Conservation (phyloP, 2,888 invertebrate genomes). For the Agrochola litura region DNA sequence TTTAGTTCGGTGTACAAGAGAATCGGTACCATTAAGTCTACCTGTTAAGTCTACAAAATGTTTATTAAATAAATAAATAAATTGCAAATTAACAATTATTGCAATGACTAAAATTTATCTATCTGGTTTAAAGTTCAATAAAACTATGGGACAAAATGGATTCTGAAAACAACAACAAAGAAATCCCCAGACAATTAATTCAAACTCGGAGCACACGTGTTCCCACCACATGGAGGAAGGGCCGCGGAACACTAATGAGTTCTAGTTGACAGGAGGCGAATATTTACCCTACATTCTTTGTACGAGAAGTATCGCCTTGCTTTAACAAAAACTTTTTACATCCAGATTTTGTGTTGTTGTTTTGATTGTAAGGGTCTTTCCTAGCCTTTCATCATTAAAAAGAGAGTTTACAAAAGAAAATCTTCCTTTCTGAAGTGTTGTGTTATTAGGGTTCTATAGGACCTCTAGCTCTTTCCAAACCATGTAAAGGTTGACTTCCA, state of each 20-base stretch:
- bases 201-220: neutral
- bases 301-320: neutral
- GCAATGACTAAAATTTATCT: neutral
- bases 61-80: too few relatives aligned
- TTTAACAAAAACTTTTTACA: neutral
- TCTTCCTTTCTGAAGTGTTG: neutral
- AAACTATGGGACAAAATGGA: too few relatives aligned
- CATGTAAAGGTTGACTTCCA: neutral
- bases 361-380: neutral
- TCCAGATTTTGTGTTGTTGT: neutral
- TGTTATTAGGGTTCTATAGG: neutral
- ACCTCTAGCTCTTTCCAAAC: neutral
- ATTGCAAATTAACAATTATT: too few relatives aligned
- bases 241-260: neutral
- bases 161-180: too few relatives aligned
- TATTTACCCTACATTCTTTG: neutral
- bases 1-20: too few relatives aligned
- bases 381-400: neutral
- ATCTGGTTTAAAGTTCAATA: too few relatives aligned
- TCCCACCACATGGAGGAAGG: neutral
- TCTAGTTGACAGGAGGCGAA: neutral
- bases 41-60: too few relatives aligned
- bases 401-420: neutral
- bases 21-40: too few relatives aligned
- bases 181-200: neutral